These are phyloP conservation scores for Anguilla obscura DNA, from an alignment of 2,797 vertebrate species.

Conservation along the genomic window DNA sequence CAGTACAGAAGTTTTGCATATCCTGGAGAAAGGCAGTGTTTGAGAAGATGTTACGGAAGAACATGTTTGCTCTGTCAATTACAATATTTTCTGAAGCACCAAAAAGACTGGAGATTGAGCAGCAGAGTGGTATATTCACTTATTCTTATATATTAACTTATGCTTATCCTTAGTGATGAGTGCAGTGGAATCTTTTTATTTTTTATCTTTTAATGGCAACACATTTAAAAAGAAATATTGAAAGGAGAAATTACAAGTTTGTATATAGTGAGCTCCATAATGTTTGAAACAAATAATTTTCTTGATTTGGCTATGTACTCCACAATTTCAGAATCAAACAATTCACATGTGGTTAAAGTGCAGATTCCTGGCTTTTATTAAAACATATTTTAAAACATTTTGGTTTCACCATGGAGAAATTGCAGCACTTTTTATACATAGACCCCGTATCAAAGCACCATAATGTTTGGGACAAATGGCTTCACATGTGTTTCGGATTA, in stretches of 20 bases:
- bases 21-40: slow-evolving; percentile 1
- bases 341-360: too few species aligned
- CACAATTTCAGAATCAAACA: too few species aligned
- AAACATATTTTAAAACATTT: too few species aligned
- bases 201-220: neutral
- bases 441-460: too few species aligned
- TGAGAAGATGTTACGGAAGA: slow-evolving; percentile 15
- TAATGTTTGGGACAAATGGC: too few species aligned
- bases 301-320: too few species aligned
- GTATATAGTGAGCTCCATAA: too few species aligned
- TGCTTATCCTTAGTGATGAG: neutral
- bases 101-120: neutral
- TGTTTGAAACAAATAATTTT: too few species aligned
- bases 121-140: neutral
- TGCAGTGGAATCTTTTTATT: neutral
- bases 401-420: too few species aligned
- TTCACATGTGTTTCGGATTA: too few species aligned
- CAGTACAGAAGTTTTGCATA: slow-evolving; percentile 24
- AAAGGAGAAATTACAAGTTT: neutral
- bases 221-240: neutral
- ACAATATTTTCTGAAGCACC: neutral
- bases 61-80: neutral
- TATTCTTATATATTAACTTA: neutral
- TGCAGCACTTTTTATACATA: too few species aligned
- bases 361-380: too few species aligned